Conservation (phyloP, 2,113 vertebrate species). For the Cinclus mexicanus region DNA sequence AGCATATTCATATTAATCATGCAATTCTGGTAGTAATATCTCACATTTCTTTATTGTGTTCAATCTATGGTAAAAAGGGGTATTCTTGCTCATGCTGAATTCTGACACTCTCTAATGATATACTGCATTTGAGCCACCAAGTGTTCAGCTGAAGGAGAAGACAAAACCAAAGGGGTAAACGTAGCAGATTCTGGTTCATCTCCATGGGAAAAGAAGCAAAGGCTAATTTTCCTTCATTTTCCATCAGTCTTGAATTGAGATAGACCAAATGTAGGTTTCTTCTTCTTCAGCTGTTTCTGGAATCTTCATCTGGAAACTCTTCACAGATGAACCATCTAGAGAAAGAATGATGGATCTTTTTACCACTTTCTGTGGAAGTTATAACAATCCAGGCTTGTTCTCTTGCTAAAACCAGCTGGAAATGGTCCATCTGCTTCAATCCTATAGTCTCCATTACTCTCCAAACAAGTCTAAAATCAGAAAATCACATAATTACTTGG, state of each 20-base stretch:
- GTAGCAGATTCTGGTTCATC: not conserved
- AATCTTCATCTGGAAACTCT: not conserved
- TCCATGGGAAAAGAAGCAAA: not conserved
- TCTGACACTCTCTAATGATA: not conserved
- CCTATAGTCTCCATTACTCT: not conserved
- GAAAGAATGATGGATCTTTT: not conserved
- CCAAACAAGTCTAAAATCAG: not conserved
- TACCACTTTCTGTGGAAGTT: accelerated
- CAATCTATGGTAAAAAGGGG: not conserved
- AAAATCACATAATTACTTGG: not conserved
- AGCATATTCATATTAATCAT: not conserved
- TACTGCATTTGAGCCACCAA: not conserved
- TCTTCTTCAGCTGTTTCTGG: not conserved
- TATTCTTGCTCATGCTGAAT: accelerated
- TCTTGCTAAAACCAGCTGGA: not conserved
- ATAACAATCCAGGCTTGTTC: not conserved
- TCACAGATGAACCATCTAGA: not conserved
- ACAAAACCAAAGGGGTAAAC: accelerated
- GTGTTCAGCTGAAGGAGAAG: not conserved
- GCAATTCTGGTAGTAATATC: not conserved
- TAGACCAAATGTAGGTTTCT: accelerated
- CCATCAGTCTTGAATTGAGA: not conserved
- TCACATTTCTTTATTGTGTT: not conserved
- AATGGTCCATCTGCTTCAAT: not conserved
- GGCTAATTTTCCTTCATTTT: not conserved